These are phyloP conservation scores for Netelia fuscicornis DNA, from an alignment of 2,888 invertebrate species.

Conservation along the genomic window DNA sequence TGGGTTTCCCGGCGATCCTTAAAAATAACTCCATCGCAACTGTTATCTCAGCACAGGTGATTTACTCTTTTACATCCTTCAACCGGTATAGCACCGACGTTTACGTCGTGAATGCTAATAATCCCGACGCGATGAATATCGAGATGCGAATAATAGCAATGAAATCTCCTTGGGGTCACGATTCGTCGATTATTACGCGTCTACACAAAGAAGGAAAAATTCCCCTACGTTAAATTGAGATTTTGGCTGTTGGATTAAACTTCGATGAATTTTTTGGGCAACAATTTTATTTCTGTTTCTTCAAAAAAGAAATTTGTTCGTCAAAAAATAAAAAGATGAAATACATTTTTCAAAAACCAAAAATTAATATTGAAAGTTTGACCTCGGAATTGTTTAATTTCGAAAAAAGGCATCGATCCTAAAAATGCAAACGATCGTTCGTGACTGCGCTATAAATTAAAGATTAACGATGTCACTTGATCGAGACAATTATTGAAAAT, in stretches of 20 bases:
- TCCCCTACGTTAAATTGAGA: not conserved
- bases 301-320: too few relatives aligned
- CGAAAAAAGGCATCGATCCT: too few relatives aligned
- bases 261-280: too few relatives aligned
- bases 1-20: not conserved
- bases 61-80: slow-evolving; percentile 1
- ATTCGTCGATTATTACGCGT: slow-evolving; percentile 14
- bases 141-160: slow-evolving; percentile 10
- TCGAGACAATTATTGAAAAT: too few relatives aligned
- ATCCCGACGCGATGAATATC: not conserved
- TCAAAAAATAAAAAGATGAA: too few relatives aligned
- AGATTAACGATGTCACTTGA: not conserved
- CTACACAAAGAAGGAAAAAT: not conserved
- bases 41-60: not conserved
- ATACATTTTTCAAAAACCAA: too few relatives aligned
- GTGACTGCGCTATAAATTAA: not conserved
- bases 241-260: not conserved
- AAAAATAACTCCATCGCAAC: slow-evolving; percentile 12
- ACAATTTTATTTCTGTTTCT: too few relatives aligned
- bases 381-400: too few relatives aligned
- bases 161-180: slow-evolving; percentile 8
- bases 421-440: too few relatives aligned
- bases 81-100: not conserved
- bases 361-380: too few relatives aligned
- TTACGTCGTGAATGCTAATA: slow-evolving; percentile 6